A percentile compares a stretch with the other conserved stretches of the same genome.
Conservation (phyloP, 2,797 vertebrate species). For the Thalassophryne amazonica region DNA sequence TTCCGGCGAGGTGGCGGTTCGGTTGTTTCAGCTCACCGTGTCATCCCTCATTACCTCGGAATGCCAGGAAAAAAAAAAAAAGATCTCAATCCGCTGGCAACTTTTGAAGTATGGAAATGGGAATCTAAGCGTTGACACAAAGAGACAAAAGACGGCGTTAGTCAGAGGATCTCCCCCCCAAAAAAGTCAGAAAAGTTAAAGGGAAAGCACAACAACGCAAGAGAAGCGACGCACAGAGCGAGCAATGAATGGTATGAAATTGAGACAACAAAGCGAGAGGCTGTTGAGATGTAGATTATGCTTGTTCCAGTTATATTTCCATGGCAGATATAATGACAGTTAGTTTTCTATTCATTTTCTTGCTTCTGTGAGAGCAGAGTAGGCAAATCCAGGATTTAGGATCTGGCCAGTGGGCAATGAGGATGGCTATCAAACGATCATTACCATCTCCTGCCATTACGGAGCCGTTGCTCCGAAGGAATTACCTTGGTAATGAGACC, state of each 20-base stretch:
- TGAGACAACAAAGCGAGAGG: slow-evolving; percentile 38
- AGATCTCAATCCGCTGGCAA: slow-evolving; percentile 59
- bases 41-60: slow-evolving; percentile 44
- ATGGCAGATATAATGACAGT: slow-evolving; percentile 71
- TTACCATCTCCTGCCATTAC: slow-evolving; percentile 79
- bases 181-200: slow-evolving; percentile 3
- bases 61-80: slow-evolving; percentile 55
- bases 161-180: no score
- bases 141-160: slow-evolving; percentile 45
- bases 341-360: slow-evolving; percentile 78
- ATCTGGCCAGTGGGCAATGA: slow-evolving; percentile 78
- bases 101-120: slow-evolving; percentile 61
- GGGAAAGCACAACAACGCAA: slow-evolving; percentile 4
- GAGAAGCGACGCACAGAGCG: slow-evolving; percentile 8
- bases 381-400: slow-evolving; percentile 74
- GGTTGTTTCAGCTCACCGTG: slow-evolving; percentile 27
- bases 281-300: slow-evolving; percentile 61
- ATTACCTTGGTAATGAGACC: slow-evolving; percentile 80
- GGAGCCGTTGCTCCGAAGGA: slow-evolving; percentile 71
- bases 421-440: slow-evolving; percentile 80
- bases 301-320: slow-evolving; percentile 75
- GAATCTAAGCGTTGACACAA: slow-evolving; percentile 44
- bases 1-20: slow-evolving; percentile 1
- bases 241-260: slow-evolving; percentile 23
- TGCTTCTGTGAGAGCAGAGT: slow-evolving; percentile 55